These are phyloP conservation scores for Jacana jacana DNA, from an alignment of 2,113 vertebrate species.

Conservation along the genomic window DNA sequence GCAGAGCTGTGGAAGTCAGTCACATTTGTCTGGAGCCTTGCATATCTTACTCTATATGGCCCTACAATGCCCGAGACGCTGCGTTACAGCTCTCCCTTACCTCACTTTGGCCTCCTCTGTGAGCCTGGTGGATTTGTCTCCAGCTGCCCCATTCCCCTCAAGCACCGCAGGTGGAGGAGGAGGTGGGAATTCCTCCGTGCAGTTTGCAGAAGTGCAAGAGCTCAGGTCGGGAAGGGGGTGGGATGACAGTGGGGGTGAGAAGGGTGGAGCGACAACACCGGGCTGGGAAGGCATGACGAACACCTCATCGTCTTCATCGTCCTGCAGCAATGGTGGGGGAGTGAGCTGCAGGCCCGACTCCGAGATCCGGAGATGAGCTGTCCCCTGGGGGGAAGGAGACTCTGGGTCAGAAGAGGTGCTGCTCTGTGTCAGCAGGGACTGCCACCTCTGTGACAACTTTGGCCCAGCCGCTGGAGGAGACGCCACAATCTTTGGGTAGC, in stretches of 20 bases:
- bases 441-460: conserved; percentile 27
- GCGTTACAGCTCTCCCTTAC: conserved; percentile 3
- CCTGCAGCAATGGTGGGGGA: neutral
- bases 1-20: neutral
- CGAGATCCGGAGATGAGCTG: conserved; percentile 79
- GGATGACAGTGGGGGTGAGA: conserved; percentile 34
- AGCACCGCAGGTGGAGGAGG: neutral
- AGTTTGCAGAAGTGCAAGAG: neutral
- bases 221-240: conserved; percentile 9
- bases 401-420: conserved; percentile 69
- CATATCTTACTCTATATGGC: conserved; percentile 38
- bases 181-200: conserved; percentile 70
- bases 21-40: neutral
- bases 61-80: rapidly evolving
- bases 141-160: neutral
- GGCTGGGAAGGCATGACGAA: conserved; percentile 73
- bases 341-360: conserved; percentile 77
- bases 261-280: neutral
- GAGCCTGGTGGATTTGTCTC: neutral
- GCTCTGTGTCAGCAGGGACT: conserved; percentile 13
- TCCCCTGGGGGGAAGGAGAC: conserved; percentile 9
- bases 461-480: neutral
- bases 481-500: neutral
- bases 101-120: conserved; percentile 5
- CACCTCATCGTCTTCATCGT: conserved; percentile 84